A percentile compares a stretch with the other conserved stretches of the same genome.
phyloP scores from a whole-genome alignment of 2,113 vertebrate genomes.

The Oreochromis niloticus region DNA sequence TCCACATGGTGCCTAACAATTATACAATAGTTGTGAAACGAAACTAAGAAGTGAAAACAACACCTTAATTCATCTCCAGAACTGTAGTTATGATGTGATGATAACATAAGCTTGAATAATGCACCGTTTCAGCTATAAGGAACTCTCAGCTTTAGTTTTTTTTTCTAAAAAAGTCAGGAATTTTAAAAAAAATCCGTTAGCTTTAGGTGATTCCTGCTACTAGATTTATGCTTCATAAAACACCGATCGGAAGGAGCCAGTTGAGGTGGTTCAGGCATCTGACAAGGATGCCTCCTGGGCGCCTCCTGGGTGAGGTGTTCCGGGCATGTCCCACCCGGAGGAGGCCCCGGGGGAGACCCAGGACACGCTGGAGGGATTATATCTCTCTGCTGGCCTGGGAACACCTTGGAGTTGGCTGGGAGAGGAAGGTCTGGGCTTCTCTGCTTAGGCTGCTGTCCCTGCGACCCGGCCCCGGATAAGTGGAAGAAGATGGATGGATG shows the following conservation, averaged over 20 bases:
- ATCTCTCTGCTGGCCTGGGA: background rate
- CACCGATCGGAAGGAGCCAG: background rate
- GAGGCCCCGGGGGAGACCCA: background rate
- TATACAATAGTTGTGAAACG: background rate
- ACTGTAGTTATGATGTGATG: background rate
- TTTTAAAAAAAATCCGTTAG: rapidly evolving
- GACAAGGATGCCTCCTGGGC: background rate
- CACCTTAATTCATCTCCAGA: background rate
- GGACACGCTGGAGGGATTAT: background rate
- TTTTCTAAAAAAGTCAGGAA: background rate
- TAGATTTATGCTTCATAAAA: background rate
- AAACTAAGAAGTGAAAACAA: background rate
- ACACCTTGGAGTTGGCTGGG: background rate
- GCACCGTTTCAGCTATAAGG: background rate
- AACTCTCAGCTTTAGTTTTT: rapidly evolving
- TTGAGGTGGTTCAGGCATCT: background rate
- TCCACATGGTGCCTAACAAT: background rate
- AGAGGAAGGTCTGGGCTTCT: background rate
- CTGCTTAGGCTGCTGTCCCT: background rate
- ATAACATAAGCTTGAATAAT: background rate
- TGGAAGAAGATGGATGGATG: background rate
- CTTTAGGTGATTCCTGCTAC: background rate
- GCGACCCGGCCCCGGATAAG: rapidly evolving
- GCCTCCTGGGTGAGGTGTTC: background rate
- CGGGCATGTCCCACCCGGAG: rapidly evolving